A percentile compares a stretch with the other conserved stretches of the same genome.
phyloP scores from a whole-genome alignment of 2,797 vertebrate genomes.

The Carapus acus region DNA sequence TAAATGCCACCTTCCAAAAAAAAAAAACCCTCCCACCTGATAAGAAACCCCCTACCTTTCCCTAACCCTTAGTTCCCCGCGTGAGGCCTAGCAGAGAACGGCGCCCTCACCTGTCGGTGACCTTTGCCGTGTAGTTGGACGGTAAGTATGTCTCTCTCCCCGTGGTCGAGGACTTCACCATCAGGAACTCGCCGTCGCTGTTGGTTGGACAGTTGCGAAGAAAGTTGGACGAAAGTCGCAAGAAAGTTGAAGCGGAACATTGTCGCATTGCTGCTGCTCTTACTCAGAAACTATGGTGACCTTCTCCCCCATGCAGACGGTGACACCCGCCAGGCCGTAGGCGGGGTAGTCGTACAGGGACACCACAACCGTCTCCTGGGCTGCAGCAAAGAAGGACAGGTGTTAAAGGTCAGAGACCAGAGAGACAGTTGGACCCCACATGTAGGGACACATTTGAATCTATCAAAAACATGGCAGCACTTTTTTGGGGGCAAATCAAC shows the following conservation, averaged over 20 bases:
- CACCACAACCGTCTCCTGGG: conserved; percentile 52
- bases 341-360: conserved; percentile 76
- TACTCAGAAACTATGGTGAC: conserved; percentile 79
- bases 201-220: too few species aligned
- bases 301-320: conserved; percentile 75
- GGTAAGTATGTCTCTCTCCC: conserved; percentile 73
- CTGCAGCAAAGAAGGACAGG: conserved; percentile 33
- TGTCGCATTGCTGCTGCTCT: conserved; percentile 35
- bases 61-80: conserved; percentile 6
- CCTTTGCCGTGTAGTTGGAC: conserved; percentile 72
- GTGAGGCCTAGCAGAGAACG: conserved; percentile 22
- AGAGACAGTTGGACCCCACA: too few species aligned
- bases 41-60: conserved; percentile 34
- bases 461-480: too few species aligned
- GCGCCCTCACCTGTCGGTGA: conserved; percentile 77
- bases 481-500: conserved; percentile 8
- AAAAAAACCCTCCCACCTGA: conserved; percentile 29
- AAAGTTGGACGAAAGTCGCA: too few species aligned
- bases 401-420: not conserved
- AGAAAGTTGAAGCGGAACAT: not conserved
- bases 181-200: conserved; percentile 82
- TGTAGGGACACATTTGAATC: too few species aligned
- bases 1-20: conserved; percentile 30
- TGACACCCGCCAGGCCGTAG: conserved; percentile 30
- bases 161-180: conserved; percentile 70